A percentile compares a stretch with the other conserved stretches of the same genome.
These are phyloP conservation scores for Cephalophus harveyi DNA, from an alignment of 2,113 vertebrate species.

Conservation along the genomic window DNA sequence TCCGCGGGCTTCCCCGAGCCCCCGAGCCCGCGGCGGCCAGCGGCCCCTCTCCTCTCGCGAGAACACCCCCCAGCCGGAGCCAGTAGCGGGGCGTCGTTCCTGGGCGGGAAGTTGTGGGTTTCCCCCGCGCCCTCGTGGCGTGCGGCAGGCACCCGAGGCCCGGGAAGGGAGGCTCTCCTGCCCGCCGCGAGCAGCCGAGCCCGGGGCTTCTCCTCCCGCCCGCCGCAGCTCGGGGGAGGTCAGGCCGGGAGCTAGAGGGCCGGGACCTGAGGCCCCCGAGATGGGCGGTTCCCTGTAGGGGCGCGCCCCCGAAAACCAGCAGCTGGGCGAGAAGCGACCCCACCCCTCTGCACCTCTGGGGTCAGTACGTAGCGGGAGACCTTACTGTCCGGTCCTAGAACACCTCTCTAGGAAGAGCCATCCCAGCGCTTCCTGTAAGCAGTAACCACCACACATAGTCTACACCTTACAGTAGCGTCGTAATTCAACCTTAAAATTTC, in stretches of 20 bases:
- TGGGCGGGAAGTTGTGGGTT: constrained; percentile 35
- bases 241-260: too few species aligned
- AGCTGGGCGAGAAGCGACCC: background rate
- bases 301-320: background rate
- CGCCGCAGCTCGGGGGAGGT: fast-evolving
- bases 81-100: background rate
- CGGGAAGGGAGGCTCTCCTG: background rate
- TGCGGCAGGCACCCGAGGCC: background rate
- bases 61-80: constrained; percentile 53
- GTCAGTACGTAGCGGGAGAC: fast-evolving
- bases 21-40: constrained; percentile 38
- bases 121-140: constrained; percentile 48
- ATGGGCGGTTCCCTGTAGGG: background rate
- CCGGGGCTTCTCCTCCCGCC: too few species aligned
- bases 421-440: background rate
- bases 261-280: background rate
- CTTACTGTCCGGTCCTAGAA: fast-evolving
- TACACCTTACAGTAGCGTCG: background rate
- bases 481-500: background rate
- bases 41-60: constrained; percentile 71
- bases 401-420: background rate
- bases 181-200: background rate
- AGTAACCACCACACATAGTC: fast-evolving
- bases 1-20: constrained; percentile 56
- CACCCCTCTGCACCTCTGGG: background rate